Percentiles rank a stretch among this genome's conserved stretches.
Conservation (phyloP, 2,888 invertebrate species). For the Cryptosula pallasiana region DNA sequence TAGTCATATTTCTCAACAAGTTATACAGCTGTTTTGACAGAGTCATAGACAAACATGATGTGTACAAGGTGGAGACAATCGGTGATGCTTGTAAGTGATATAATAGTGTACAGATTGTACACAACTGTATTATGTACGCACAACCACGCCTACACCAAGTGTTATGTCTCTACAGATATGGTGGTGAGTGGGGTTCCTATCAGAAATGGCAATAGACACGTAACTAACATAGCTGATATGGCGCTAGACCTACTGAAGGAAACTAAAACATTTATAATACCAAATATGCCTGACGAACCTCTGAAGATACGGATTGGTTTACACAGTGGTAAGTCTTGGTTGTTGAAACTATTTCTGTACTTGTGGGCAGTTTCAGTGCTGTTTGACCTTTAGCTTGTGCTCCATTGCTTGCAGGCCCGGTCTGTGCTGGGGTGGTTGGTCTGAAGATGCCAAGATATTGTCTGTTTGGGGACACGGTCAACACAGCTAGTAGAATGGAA, state of each 20-base stretch:
- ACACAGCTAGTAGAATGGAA: slow-evolving; percentile 55
- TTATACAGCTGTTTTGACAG: slow-evolving; percentile 43
- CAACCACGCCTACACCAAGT: background rate
- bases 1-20: slow-evolving; percentile 40
- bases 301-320: slow-evolving; percentile 87
- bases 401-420: slow-evolving; percentile 39
- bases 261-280: slow-evolving; percentile 80
- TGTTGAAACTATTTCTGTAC: too few species aligned
- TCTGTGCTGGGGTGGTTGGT: slow-evolving; percentile 55
- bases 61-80: slow-evolving; percentile 46
- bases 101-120: background rate
- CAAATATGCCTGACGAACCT: slow-evolving; percentile 81
- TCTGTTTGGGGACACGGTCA: slow-evolving; percentile 54
- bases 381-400: too few species aligned
- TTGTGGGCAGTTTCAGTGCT: too few species aligned
- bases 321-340: slow-evolving; percentile 66
- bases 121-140: background rate
- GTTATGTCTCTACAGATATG: slow-evolving; percentile 37
- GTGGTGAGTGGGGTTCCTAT: slow-evolving; percentile 73
- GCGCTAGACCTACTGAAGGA: slow-evolving; percentile 78
- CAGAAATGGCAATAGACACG: slow-evolving; percentile 82
- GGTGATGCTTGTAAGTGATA: slow-evolving; percentile 43
- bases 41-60: slow-evolving; percentile 41
- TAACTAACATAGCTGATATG: slow-evolving; percentile 86
- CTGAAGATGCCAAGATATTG: slow-evolving; percentile 55